phyloP scores from a whole-genome alignment of 2,888 invertebrate genomes.

The Pheosia tremula region DNA sequence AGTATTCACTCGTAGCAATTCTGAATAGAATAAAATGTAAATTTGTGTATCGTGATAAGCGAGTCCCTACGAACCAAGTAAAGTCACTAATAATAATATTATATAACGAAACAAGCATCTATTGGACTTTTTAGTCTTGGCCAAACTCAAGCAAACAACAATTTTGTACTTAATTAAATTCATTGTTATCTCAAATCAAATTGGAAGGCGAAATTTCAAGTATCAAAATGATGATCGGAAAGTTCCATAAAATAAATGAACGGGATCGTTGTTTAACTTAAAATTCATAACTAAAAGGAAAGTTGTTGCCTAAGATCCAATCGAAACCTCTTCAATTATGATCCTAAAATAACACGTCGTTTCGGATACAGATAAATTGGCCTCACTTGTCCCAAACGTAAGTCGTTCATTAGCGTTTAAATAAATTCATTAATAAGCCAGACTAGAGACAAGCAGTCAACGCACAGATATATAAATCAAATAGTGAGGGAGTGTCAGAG shows the following conservation, averaged over 20 bases:
- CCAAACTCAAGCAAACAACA: constrained; percentile 20
- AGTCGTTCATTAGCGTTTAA: constrained; percentile 83
- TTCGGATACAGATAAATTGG: constrained; percentile 71
- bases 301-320: constrained; percentile 24
- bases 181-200: constrained; percentile 36
- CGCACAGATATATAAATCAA: constrained; percentile 82
- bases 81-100: not conserved
- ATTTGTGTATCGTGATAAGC: no score
- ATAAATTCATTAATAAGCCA: constrained; percentile 83
- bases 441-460: constrained; percentile 75
- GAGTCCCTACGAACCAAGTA: no score
- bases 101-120: not conserved
- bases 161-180: constrained; percentile 27
- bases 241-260: constrained; percentile 39
- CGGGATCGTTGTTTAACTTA: constrained; percentile 34
- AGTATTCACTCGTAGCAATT: no score
- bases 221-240: constrained; percentile 36
- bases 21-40: no score
- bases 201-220: constrained; percentile 28
- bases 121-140: constrained; percentile 6
- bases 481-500: constrained; percentile 81
- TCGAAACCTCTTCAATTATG: constrained; percentile 52
- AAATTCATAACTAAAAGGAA: constrained; percentile 32
- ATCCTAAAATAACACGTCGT: constrained; percentile 69
- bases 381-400: constrained; percentile 79